Conservation (phyloP, 2,888 invertebrate species). For the Aethes cnicana region DNA sequence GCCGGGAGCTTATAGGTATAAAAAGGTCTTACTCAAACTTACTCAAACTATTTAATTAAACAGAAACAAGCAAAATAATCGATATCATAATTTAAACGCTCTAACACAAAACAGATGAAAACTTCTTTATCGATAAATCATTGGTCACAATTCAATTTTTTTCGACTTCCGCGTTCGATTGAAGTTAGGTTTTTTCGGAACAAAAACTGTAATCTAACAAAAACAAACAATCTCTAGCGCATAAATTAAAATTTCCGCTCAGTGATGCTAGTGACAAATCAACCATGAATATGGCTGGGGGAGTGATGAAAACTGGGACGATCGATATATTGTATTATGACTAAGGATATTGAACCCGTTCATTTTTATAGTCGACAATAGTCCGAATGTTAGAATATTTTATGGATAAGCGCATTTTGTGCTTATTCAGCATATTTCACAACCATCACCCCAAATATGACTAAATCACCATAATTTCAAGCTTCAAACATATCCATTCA, state of each 20-base stretch:
- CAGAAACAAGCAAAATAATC: too few relatives aligned
- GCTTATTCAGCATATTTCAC: background rate
- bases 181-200: constrained; percentile 57
- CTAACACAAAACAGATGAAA: background rate
- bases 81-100: background rate
- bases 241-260: constrained; percentile 81
- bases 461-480: too few relatives aligned
- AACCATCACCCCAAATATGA: too few relatives aligned
- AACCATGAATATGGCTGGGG: constrained; percentile 73
- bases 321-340: constrained; percentile 55
- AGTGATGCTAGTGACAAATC: constrained; percentile 66
- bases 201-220: constrained; percentile 65
- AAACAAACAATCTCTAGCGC: constrained; percentile 76
- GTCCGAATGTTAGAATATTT: constrained; percentile 18
- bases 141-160: constrained; percentile 42
- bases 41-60: too few relatives aligned
- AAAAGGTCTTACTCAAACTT: too few relatives aligned
- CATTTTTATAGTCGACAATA: constrained; percentile 27
- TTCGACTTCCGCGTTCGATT: constrained; percentile 67
- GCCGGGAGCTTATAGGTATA: too few relatives aligned
- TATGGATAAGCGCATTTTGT: constrained; percentile 2
- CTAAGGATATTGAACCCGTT: constrained; percentile 34
- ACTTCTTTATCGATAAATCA: constrained; percentile 13
- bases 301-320: constrained; percentile 46
- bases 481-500: too few relatives aligned